These are phyloP conservation scores for Willowsia nigromaculata DNA, from an alignment of 2,888 invertebrate genomes.

Conservation along the genomic window DNA sequence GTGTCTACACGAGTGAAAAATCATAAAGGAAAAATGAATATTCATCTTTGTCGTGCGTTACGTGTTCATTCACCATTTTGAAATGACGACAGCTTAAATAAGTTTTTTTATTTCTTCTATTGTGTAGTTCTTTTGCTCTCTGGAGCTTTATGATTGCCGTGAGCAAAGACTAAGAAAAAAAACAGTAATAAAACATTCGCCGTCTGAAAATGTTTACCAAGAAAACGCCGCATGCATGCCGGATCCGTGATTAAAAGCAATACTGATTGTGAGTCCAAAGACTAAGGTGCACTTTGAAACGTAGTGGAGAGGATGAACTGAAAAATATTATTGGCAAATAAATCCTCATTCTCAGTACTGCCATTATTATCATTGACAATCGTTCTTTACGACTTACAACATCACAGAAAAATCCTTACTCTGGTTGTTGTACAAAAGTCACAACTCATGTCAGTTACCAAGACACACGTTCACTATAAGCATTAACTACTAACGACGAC, in stretches of 20 bases:
- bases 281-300: background rate
- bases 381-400: background rate
- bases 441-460: no score
- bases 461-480: background rate
- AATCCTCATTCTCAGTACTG: background rate
- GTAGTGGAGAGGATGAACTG: background rate
- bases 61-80: background rate
- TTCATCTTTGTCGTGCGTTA: background rate
- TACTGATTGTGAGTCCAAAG: background rate
- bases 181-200: background rate
- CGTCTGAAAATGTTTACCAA: background rate
- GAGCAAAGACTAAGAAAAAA: background rate
- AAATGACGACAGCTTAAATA: no score
- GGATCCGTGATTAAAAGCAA: background rate
- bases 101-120: no score
- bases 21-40: background rate
- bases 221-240: background rate
- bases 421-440: background rate
- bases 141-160: background rate
- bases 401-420: background rate
- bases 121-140: background rate
- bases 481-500: slow-evolving; percentile 42
- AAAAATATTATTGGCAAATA: background rate
- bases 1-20: background rate
- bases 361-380: background rate